Percentiles rank a stretch among this genome's conserved stretches.
These are phyloP conservation scores for Spermophilus dauricus DNA, from an alignment of 2,113 vertebrate species.

Conservation along the genomic window DNA sequence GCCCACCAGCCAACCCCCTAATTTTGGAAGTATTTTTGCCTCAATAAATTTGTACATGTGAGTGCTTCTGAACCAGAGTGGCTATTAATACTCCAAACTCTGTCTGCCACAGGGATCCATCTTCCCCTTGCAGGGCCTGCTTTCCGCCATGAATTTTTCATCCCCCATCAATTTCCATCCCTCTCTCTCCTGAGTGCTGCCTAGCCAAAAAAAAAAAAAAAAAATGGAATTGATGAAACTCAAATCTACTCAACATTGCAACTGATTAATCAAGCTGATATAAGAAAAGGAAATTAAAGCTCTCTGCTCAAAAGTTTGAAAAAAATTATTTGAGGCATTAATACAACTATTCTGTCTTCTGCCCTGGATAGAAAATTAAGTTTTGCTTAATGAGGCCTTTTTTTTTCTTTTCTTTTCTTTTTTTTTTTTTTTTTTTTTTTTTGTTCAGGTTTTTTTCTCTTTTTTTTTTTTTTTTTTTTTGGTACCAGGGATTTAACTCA, in stretches of 20 bases:
- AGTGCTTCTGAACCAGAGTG: background rate
- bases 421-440: too few species aligned
- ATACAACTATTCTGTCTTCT: background rate
- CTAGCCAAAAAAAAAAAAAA: background rate
- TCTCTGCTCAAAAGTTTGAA: background rate
- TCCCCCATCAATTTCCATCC: background rate
- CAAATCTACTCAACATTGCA: background rate
- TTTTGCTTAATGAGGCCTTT: background rate
- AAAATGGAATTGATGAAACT: background rate
- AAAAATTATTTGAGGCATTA: background rate
- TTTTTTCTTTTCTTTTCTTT: too few species aligned
- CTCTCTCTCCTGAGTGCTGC: background rate
- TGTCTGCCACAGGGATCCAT: background rate
- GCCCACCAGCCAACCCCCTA: background rate
- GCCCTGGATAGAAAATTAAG: background rate
- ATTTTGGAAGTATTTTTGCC: background rate
- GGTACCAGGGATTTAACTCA: too few species aligned
- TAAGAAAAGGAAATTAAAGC: constrained; percentile 18
- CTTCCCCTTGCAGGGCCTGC: background rate
- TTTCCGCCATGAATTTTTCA: constrained; percentile 44
- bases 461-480: too few species aligned
- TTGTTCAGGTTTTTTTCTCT: too few species aligned
- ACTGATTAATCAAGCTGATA: constrained; percentile 1
- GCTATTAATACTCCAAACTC: constrained; percentile 55
- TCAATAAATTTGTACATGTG: background rate